Percentiles rank a stretch among this genome's conserved stretches.
Conservation (phyloP, 2,888 invertebrate genomes). For the Epirrhoe alternata region DNA sequence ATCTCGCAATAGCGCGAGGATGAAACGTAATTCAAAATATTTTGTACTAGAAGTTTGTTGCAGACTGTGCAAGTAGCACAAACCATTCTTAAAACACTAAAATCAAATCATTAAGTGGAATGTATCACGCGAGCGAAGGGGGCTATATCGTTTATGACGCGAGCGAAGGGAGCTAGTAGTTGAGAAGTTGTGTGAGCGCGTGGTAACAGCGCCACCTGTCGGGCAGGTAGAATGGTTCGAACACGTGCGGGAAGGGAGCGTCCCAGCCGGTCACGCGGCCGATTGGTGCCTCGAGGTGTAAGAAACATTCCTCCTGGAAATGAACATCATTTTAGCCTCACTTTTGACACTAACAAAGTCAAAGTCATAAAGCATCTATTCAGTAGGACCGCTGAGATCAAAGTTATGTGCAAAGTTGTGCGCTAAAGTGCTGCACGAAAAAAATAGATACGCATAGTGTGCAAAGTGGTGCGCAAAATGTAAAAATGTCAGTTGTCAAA, state of each 20-base stretch:
- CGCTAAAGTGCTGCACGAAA: too few species aligned
- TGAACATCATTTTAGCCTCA: not conserved
- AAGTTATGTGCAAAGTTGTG: too few species aligned
- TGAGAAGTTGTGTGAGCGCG: conserved; percentile 90
- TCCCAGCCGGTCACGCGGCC: conserved; percentile 97
- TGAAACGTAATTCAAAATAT: not conserved
- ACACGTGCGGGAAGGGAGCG: conserved; percentile 98
- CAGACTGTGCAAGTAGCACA: too few species aligned
- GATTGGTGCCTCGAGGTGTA: conserved; percentile 97
- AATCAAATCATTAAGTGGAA: not conserved
- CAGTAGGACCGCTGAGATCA: too few species aligned
- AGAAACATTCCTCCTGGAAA: conserved; percentile 95
- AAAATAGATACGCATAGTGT: too few species aligned
- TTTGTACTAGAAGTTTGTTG: not conserved
- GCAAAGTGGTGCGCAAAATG: too few species aligned
- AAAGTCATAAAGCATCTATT: too few species aligned
- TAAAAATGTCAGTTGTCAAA: too few species aligned
- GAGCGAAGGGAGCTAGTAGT: conserved; percentile 82
- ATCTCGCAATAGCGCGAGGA: not conserved
- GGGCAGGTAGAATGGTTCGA: conserved; percentile 98
- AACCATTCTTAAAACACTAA: too few species aligned
- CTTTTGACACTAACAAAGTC: too few species aligned
- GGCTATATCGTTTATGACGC: not conserved
- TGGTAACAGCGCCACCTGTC: conserved; percentile 96
- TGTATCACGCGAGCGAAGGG: not conserved